Evolutionary conservation across 2,113 vertebrate species (phyloP).

Genomic region (Mixornis gularis): DNA sequence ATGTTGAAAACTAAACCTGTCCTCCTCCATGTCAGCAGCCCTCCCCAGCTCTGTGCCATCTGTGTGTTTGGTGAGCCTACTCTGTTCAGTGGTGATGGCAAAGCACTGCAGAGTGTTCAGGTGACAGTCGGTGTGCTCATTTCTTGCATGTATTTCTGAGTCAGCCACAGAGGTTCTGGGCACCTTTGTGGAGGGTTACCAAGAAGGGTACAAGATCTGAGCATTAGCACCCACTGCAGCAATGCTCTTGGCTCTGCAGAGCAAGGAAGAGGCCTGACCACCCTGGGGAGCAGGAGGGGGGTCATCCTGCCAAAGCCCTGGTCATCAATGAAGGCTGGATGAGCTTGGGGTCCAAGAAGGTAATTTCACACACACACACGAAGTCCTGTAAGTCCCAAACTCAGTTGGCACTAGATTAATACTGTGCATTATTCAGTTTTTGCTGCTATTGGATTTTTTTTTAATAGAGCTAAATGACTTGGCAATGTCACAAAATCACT

Average conservation of each 20-base stretch:
- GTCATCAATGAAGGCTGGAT: background rate
- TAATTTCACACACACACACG: background rate
- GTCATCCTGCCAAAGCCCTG: background rate
- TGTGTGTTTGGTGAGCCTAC: background rate
- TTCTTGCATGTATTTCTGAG: background rate
- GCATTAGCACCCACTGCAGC: background rate
- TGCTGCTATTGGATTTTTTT: background rate
- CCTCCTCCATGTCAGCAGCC: constrained; percentile 9
- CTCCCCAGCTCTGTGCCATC: background rate
- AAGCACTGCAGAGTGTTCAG: background rate
- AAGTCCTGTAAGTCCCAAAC: background rate
- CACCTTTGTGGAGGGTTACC: background rate
- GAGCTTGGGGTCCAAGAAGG: background rate
- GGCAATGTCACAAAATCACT: constrained; percentile 46
- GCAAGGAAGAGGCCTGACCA: background rate
- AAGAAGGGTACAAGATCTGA: background rate
- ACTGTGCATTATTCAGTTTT: background rate
- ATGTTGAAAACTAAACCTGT: constrained; percentile 3
- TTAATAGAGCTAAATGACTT: constrained; percentile 30
- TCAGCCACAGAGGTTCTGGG: background rate
- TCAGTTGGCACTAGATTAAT: background rate
- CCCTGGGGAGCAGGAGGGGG: background rate
- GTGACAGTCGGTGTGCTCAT: background rate
- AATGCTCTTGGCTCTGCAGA: background rate
- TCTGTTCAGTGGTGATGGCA: background rate